phyloP scores from a whole-genome alignment of 2,113 vertebrate species.

The Eolophus roseicapilla region DNA sequence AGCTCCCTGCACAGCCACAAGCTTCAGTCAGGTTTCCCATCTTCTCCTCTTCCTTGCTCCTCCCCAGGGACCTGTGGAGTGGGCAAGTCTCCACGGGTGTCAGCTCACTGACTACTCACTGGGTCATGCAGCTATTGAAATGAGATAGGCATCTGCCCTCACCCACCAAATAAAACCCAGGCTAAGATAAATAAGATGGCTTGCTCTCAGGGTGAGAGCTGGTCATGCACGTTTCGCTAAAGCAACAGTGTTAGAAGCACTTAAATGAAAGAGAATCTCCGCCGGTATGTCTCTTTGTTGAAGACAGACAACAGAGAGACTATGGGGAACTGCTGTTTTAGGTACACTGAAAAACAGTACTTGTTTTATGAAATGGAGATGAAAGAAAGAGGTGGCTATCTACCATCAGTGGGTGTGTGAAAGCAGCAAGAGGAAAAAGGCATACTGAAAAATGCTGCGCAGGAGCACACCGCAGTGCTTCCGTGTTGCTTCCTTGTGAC shows the following conservation, averaged over 20 bases:
- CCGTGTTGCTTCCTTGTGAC: not conserved
- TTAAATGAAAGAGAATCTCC: constrained; percentile 45
- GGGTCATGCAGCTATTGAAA: not conserved
- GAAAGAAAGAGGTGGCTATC: not conserved
- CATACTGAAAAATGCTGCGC: not conserved
- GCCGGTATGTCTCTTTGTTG: not conserved
- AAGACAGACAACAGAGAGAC: not conserved
- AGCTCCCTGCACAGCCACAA: not conserved
- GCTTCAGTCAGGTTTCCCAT: not conserved
- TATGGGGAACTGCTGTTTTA: not conserved
- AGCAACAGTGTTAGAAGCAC: constrained; percentile 18
- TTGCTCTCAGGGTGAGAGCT: not conserved
- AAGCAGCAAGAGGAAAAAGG: not conserved
- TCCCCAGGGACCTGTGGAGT: not conserved
- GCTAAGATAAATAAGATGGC: not conserved
- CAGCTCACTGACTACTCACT: not conserved
- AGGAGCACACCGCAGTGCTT: not conserved
- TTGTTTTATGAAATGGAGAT: not conserved
- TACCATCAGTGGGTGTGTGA: not conserved
- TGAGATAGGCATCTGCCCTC: not conserved
- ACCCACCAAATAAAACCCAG: not conserved
- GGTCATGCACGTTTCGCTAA: not conserved
- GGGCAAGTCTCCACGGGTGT: not conserved
- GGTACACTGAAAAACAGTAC: not conserved
- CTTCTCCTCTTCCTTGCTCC: not conserved